Percentiles rank a stretch among this genome's conserved stretches.
Conservation (phyloP, 2,113 vertebrate genomes). For the Pituophis catenifer region DNA sequence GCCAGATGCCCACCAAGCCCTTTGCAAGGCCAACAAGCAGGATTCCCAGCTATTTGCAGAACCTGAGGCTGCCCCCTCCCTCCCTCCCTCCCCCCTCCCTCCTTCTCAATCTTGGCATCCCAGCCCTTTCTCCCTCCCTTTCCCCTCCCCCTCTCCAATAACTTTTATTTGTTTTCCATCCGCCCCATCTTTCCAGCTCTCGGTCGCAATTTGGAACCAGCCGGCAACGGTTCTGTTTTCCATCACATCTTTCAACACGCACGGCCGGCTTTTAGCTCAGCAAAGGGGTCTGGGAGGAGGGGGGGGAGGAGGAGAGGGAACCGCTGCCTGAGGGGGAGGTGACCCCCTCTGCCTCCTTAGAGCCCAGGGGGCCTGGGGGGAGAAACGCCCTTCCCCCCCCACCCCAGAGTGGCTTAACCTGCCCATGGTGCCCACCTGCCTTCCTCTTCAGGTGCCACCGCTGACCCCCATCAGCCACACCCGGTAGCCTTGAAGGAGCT, state of each 20-base stretch:
- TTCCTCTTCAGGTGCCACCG: slow-evolving; percentile 40
- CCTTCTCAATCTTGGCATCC: background rate
- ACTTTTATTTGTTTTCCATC: background rate
- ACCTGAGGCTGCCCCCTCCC: background rate
- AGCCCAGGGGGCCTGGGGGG: background rate
- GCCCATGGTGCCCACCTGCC: slow-evolving; percentile 35
- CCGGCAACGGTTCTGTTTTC: background rate
- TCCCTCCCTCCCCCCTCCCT: background rate
- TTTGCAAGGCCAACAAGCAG: background rate
- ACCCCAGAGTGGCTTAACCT: slow-evolving; percentile 37
- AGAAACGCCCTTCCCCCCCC: slow-evolving; percentile 25
- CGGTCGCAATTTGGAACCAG: accelerated
- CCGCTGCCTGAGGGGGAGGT: background rate
- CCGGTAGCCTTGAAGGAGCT: slow-evolving; percentile 69
- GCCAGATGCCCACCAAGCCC: too few relatives aligned
- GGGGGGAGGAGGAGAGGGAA: background rate
- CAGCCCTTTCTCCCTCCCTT: background rate
- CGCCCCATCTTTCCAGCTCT: background rate
- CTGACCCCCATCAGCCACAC: slow-evolving; percentile 50
- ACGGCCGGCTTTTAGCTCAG: background rate
- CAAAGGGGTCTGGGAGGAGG: accelerated
- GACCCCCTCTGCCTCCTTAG: background rate
- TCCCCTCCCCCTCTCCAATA: background rate
- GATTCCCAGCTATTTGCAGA: background rate
- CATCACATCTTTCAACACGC: background rate